Evolutionary conservation across 2,797 vertebrate genomes (phyloP), one percentile per base, ranked within the genome.

Genomic region (Glossophaga mutica): DNA sequence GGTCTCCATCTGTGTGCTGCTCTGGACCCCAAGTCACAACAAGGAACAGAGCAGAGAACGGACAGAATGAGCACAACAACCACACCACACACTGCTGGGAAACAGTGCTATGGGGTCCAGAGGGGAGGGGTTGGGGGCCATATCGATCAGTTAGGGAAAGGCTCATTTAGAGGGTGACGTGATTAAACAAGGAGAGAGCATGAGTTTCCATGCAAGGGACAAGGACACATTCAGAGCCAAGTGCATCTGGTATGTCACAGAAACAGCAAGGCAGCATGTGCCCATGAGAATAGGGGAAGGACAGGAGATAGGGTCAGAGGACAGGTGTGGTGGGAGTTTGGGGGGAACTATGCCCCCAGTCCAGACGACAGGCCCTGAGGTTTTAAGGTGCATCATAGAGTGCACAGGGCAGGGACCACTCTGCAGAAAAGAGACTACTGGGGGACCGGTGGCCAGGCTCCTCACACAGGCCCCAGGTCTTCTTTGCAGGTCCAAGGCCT

Each of bases 241-340:
- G 14, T 7, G 32, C 18, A 10, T 1, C 34, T 6, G 4, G 44
- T 44, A 44, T 34, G 6, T 21, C n/a, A n/a, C 7, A 29, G 71
- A 15, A 32, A 29, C 19, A 32, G 26, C 0, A 3, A 48, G 26
- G 67, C 34, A 39, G 26, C 65, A 39, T 4, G 34, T 14, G 67
- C 24, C 83, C 65, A 22, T 29, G 22, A 52, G 16, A 29, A 12
- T 14, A n/a, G 42, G 6, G n/a, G 4, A 32, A 22, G 16, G 32
- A 8, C 3, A 8, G 62, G 62, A 55, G 21, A 6, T 8, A 1
- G 29, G 48, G 32, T 62, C 55, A 39, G 29, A 55, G 48, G 21
- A 15, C 2, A 11, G 1, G 1, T 6, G 6, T 5, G 46, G 34
- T 6, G 0, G 2, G 46, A 32, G 59, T 32, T 39, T 52, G 24